A percentile compares a stretch with the other conserved stretches of the same genome.
These are phyloP conservation scores for Ochropleura leucogaster DNA, from an alignment of 2,888 invertebrate species.

Conservation along the genomic window DNA sequence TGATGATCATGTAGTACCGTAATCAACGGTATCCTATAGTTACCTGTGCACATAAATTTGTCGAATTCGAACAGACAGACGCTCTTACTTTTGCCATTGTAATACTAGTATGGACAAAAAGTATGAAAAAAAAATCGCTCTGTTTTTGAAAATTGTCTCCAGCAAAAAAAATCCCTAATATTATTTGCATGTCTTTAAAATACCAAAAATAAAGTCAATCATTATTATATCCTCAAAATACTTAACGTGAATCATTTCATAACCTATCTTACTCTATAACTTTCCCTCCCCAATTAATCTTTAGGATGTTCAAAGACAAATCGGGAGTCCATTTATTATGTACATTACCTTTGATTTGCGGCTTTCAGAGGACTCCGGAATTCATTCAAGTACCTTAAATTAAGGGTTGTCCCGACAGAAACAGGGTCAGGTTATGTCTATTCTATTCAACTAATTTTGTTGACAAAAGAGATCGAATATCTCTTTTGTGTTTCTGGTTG, in stretches of 20 bases:
- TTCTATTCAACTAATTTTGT: constrained; percentile 28
- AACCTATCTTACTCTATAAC: not conserved
- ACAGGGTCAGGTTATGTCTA: constrained; percentile 15
- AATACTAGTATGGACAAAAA: not conserved
- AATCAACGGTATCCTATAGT: not conserved
- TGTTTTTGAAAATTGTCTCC: no score
- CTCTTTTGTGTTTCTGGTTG: constrained; percentile 6
- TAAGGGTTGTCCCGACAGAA: constrained; percentile 16
- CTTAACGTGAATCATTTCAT: not conserved
- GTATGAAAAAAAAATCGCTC: not conserved
- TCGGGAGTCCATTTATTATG: constrained; percentile 25
- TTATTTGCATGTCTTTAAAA: no score
- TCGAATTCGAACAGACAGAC: not conserved
- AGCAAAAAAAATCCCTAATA: no score
- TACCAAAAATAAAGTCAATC: not conserved
- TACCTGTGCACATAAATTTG: not conserved
- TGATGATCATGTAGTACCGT: not conserved
- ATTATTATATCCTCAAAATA: not conserved
- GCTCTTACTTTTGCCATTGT: not conserved
- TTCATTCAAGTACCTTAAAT: constrained; percentile 14
- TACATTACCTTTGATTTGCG: constrained; percentile 16
- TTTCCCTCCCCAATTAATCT: not conserved
- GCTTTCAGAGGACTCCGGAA: constrained; percentile 24
- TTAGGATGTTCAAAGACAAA: constrained; percentile 13
- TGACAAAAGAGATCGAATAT: constrained; percentile 23